Evolutionary conservation across 2,797 vertebrate genomes (phyloP).

Genomic region (Aythya fuligula): DNA sequence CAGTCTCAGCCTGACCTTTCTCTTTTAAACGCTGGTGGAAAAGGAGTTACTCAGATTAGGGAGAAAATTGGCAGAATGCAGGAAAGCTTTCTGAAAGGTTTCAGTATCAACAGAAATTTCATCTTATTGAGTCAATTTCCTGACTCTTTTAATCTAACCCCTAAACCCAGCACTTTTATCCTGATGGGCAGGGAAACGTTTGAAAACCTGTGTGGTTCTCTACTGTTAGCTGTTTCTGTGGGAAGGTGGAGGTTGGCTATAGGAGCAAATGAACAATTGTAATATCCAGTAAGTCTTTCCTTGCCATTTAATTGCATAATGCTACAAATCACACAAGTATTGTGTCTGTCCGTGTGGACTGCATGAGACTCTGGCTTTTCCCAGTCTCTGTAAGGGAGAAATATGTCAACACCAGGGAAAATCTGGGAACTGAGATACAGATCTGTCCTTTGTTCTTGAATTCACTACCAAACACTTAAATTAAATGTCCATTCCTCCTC

Average conservation of each 20-base stretch:
- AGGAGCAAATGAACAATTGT: not conserved
- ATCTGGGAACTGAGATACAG: not conserved
- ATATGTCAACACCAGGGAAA: not conserved
- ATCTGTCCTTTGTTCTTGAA: not conserved
- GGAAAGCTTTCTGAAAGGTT: constrained; percentile 1
- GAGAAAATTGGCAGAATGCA: not conserved
- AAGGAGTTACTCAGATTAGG: not conserved
- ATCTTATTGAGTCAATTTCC: constrained; percentile 22
- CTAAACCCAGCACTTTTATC: not conserved
- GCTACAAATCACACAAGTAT: not conserved
- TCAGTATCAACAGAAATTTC: constrained; percentile 28
- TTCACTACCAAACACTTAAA: not conserved
- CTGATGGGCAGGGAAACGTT: not conserved
- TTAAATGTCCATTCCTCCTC: not conserved
- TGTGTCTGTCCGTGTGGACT: not conserved
- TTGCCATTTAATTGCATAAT: not conserved
- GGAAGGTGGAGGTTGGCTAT: not conserved
- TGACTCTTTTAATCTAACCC: constrained; percentile 4
- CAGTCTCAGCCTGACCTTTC: not conserved
- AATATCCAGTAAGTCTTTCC: not conserved
- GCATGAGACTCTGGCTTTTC: accelerated
- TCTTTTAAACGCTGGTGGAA: not conserved
- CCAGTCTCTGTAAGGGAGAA: not conserved
- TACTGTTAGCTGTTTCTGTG: not conserved
- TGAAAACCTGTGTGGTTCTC: not conserved